phyloP scores from a whole-genome alignment of 2,888 invertebrate genomes.

The Parnassius orleans region DNA sequence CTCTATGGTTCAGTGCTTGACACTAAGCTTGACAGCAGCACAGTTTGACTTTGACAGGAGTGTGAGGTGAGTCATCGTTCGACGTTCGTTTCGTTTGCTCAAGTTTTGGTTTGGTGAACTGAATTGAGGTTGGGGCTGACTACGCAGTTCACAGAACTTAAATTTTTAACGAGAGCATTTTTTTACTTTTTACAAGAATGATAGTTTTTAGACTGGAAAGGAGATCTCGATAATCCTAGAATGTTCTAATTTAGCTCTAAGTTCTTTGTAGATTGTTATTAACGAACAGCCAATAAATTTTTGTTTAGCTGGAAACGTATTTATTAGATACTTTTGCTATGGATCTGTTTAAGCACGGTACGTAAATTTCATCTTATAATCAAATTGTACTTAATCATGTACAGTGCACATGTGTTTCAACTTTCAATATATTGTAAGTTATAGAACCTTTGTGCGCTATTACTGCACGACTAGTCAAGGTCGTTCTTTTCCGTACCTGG shows the following conservation, averaged over 20 bases:
- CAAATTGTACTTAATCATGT: too few species aligned
- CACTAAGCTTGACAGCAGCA: too few species aligned
- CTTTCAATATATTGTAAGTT: neutral
- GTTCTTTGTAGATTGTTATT: conserved; percentile 5
- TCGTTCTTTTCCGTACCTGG: conserved; percentile 70
- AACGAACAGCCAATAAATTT: conserved; percentile 6
- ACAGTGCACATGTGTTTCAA: neutral
- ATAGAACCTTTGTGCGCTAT: conserved; percentile 40
- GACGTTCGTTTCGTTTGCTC: too few species aligned
- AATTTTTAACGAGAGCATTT: conserved; percentile 1
- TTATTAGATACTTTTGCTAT: conserved; percentile 34
- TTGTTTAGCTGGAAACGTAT: conserved; percentile 9
- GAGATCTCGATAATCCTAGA: neutral
- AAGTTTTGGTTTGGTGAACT: too few species aligned
- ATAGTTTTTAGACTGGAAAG: conserved; percentile 6
- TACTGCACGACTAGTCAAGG: conserved; percentile 69
- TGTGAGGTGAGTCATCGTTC: too few species aligned
- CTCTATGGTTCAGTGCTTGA: too few species aligned
- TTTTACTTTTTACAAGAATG: conserved; percentile 17
- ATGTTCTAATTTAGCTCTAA: neutral
- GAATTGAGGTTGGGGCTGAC: conserved; percentile 17
- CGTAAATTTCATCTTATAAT: conserved; percentile 22
- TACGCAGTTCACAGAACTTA: neutral
- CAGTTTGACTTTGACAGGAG: too few species aligned
- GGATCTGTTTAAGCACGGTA: conserved; percentile 62